Evolutionary conservation across 2,113 vertebrate species (phyloP).

Genomic region (Tychaedon coryphoeus): DNA sequence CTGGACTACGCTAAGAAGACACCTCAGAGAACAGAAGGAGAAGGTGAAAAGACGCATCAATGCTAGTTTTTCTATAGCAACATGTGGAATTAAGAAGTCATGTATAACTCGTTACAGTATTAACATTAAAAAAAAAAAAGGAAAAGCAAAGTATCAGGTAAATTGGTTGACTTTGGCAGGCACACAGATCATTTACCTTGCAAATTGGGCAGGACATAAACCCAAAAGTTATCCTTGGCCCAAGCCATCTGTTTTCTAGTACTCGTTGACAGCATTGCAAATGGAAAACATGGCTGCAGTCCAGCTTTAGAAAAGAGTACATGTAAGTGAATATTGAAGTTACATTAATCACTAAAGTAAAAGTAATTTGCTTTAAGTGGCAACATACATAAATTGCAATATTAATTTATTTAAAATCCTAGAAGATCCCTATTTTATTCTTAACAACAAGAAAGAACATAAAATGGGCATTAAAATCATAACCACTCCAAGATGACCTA

Average conservation of each 20-base stretch:
- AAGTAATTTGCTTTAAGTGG: not conserved
- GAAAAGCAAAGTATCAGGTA: not conserved
- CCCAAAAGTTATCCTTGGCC: slow-evolving; percentile 96
- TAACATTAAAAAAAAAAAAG: not conserved
- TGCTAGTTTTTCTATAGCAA: not conserved
- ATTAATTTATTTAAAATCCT: not conserved
- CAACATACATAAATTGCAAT: not conserved
- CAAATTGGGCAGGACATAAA: slow-evolving; percentile 99
- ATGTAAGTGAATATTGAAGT: not conserved
- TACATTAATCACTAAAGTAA: not conserved
- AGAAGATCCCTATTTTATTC: not conserved
- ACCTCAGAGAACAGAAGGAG: not conserved
- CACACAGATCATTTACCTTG: slow-evolving; percentile 79
- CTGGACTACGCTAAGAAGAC: not conserved
- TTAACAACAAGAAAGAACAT: not conserved
- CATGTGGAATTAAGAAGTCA: not conserved
- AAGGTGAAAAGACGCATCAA: not conserved
- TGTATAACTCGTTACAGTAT: not conserved
- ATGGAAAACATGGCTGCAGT: slow-evolving; percentile 98
- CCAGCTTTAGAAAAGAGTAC: slow-evolving; percentile 79
- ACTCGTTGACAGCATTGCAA: slow-evolving; percentile 95
- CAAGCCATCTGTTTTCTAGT: slow-evolving; percentile 97
- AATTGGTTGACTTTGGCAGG: not conserved
- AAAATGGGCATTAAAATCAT: not conserved
- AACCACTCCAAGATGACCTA: not conserved